Evolutionary conservation across 2,797 vertebrate species (phyloP).

Genomic region (Apogon hyalosoma): DNA sequence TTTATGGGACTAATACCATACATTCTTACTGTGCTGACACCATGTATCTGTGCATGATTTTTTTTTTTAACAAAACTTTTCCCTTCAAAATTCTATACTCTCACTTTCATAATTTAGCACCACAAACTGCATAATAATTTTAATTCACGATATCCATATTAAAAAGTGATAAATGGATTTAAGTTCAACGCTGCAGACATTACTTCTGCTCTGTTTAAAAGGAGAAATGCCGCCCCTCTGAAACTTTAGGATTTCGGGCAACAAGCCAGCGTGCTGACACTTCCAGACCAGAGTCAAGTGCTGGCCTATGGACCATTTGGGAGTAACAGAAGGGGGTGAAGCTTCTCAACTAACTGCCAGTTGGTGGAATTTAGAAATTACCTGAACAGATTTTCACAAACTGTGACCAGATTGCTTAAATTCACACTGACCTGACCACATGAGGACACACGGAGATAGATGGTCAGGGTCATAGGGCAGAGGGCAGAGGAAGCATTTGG

Average conservation of each 20-base stretch:
- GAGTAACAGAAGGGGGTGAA: constrained; percentile 14
- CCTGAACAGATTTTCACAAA: constrained; percentile 24
- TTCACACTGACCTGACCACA: constrained; percentile 35
- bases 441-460: constrained; percentile 53
- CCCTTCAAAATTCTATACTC: too few species aligned
- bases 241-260: constrained; percentile 24
- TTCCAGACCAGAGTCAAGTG: constrained; percentile 31
- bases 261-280: constrained; percentile 17
- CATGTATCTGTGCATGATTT: too few species aligned
- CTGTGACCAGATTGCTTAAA: constrained; percentile 35
- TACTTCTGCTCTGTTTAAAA: background rate
- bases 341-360: constrained; percentile 46
- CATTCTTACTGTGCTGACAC: too few species aligned
- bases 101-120: too few species aligned
- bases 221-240: background rate
- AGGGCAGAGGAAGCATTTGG: constrained; percentile 83
- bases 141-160: too few species aligned
- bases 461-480: constrained; percentile 72
- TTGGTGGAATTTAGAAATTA: constrained; percentile 38
- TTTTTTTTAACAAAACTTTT: too few species aligned
- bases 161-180: too few species aligned
- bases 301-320: constrained; percentile 42
- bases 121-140: too few species aligned
- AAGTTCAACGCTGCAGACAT: too few species aligned
- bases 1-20: too few species aligned